Base-by-base conservation (phyloP, 2,113 vertebrate species). In the Myocastor coypus region DNA sequence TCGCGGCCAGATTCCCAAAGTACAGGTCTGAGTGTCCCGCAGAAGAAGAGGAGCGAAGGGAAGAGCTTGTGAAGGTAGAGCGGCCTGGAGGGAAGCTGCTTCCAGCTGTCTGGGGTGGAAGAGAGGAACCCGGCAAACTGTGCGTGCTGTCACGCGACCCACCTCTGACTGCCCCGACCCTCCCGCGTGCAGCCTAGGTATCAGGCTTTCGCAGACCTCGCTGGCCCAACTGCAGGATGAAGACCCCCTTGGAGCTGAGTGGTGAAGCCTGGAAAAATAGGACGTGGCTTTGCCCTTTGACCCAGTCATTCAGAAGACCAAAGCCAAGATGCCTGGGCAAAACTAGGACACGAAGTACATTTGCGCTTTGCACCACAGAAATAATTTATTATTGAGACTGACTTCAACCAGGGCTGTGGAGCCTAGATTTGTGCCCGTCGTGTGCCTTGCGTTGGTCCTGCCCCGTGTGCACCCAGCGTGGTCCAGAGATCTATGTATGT, bases 161-260 rank as follows among this genome's bases (percentile, higher is more conserved):
- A 0, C 6, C 32, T 82, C 61, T 7, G 5, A 2, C 2, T 46
- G 40, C 61, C 32, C 19, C 4, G 52, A 40, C 14, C 55, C 11
- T 1, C 20, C 42, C 42, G 1, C 37, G 7, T 28, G 4, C 19
- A 42, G 66, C 50, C 1, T 0, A 20, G 55, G 59, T 28, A 46
- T 1, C 4, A 10, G 50, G 30, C 26, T 7, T 24, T 34, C 61
- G 22, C 37, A 11, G 50, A 32, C 30, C 1, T 57, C 19, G 34
- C 46, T 1, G 32, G 4, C 8, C 22, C 7, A 28, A 63, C 2
- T 26, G 61, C 80, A 50, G 57, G 42, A 26, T 66, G 32, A 20
- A 28, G 9, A 30, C 0, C 12, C 30, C 30, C 0, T 1, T 0
- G 46, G 90, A 22, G 32, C 80, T 40, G 11, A 30, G 0, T 0